Base-by-base conservation (phyloP, 2,797 vertebrate species). In the Acipenser ruthenus region DNA sequence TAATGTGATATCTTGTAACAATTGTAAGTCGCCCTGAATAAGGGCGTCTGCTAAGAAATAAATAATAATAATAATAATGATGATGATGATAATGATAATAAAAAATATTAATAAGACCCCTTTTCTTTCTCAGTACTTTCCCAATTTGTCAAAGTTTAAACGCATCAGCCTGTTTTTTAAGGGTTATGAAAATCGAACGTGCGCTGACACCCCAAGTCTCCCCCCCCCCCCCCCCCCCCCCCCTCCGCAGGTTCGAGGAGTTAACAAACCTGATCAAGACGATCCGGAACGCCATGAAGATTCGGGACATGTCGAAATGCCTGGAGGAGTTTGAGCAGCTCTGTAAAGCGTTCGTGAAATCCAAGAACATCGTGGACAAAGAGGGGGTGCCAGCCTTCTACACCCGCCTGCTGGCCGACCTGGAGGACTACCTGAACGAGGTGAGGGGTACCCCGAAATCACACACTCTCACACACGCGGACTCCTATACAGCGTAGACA, bases 281-380 rank as follows among this genome's bases (percentile, higher is more conserved):
- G 1, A 95, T 97, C 72, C 91, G 93, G 23, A 96, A 96, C 72
- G 94, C 94, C 64, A 97, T 97, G 93, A 96, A 97, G 86, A 96
- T 97, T 71, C 86, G 92, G 1, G 94, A 97, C 82, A 93, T 97
- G 82, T 84, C 94, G 65, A 94, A 94, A 75, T 95, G 94, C 80
- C 75, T 97, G 69, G 94, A 97, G 82, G 94, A 97, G 76, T 97
- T 97, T 79, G 94, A 97, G 77, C 89, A 92, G 79, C 74, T 97
- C 52, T 93, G 92, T 75, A 92, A 92, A 79, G 94, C 94, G 0
- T 97, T 92, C 70, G 79, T 91, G 65, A 97, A 97, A 81, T 94
- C 94, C 76, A 94, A 94, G 77, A 93, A 87, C 60, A 95, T 96
- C 10, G 91, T 96, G 69, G 94, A 96, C 80, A 95, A 95, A 75